Conservation (phyloP, 2,113 vertebrate species). For the Neodontobutis hainanensis region DNA sequence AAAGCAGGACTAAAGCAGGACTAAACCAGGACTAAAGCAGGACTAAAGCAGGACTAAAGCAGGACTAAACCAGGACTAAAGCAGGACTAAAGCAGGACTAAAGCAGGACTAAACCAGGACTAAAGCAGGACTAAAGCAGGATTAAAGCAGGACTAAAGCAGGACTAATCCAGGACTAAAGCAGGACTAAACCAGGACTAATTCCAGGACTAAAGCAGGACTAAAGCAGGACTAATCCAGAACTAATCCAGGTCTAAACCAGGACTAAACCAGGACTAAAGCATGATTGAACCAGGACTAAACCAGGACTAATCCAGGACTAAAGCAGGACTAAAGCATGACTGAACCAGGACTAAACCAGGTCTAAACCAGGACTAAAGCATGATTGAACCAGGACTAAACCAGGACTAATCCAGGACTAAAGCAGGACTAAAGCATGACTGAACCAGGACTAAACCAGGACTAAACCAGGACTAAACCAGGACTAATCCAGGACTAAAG, state of each 20-base stretch:
- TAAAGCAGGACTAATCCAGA: not conserved
- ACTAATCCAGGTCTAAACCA: not conserved
- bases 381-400: not conserved
- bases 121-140: not conserved
- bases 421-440: not conserved
- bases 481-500: not conserved
- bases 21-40: not conserved
- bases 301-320: not conserved
- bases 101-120: conserved; percentile 67
- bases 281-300: not conserved
- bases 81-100: not conserved
- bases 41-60: not conserved
- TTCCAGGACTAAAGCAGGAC: too few species aligned
- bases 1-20: not conserved
- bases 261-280: not conserved
- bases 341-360: not conserved
- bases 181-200: conserved; percentile 49
- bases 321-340: not conserved
- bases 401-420: not conserved
- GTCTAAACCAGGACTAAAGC: not conserved
- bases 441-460: not conserved
- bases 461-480: not conserved
- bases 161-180: not conserved
- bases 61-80: not conserved
- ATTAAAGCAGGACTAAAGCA: not conserved